Evolutionary conservation across 2,888 invertebrate species (phyloP).

Genomic region (Coleophora flavipennella): DNA sequence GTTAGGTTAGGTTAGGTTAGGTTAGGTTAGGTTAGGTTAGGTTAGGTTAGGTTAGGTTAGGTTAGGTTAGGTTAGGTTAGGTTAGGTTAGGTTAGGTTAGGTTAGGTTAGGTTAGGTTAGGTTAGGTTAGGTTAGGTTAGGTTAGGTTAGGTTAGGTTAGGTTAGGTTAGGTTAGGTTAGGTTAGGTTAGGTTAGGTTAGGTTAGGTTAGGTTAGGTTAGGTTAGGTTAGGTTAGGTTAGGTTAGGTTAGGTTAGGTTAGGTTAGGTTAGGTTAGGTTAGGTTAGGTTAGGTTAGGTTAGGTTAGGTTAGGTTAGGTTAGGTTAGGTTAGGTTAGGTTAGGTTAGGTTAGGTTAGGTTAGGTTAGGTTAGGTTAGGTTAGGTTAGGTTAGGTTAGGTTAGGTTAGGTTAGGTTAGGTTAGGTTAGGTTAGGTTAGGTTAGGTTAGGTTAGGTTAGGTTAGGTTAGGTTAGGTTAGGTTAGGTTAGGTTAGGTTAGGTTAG

Average conservation of each 20-base stretch:
- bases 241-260: constrained; percentile 5
- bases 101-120: constrained; percentile 9
- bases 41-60: constrained; percentile 8
- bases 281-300: constrained; percentile 7
- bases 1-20: constrained; percentile 7
- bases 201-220: constrained; percentile 13
- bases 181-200: constrained; percentile 12
- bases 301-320: constrained; percentile 7
- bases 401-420: constrained; percentile 10
- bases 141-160: constrained; percentile 8
- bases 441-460: constrained; percentile 11
- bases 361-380: constrained; percentile 10
- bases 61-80: constrained; percentile 10
- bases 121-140: constrained; percentile 11
- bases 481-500: constrained; percentile 10
- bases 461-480: constrained; percentile 10
- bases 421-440: constrained; percentile 10
- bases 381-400: constrained; percentile 10
- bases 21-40: constrained; percentile 7
- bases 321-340: constrained; percentile 7
- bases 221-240: constrained; percentile 11
- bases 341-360: constrained; percentile 10
- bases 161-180: constrained; percentile 7
- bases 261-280: constrained; percentile 7
- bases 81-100: constrained; percentile 9